Evolutionary conservation across 2,888 invertebrate species (phyloP), one percentile per base, ranked within the genome.

Genomic region (Dendrolimus houi): DNA sequence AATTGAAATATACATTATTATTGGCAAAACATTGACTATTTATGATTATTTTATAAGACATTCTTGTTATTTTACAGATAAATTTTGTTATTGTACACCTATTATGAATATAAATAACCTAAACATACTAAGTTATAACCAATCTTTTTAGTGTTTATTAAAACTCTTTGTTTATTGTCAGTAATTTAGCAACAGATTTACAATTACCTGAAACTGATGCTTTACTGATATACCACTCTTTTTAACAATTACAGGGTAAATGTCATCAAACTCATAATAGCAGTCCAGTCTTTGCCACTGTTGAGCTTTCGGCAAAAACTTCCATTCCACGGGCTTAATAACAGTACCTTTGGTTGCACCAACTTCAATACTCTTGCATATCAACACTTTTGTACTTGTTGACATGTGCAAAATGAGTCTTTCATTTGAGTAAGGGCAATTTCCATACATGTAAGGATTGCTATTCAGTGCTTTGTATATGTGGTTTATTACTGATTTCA

Each of bases 271-370:
- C 67, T 95, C 94, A 72, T 95, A 93, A 68, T 93, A 93, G 64
- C 96, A 94, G 71, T 96, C 95, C 40, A 97, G 79, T 64, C 94
- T 92, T 66, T 94, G 92, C 96, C 97, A 97, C 63, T 93, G 94
- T 29, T 93, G 93, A 1, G 92, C 77, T 73, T 94, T 94, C 0
- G 93, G 87, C 66, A 94, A 88, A 74, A 95, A 95, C 75, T 96
- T 97, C 92, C 95, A 94, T 40, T 97, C 96, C 41, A 94, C 94
- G 9, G 94, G 93, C 64, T 92, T 94, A 52, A 93, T 92, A 56
- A 91, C 78, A 52, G 87, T 83, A 60, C 77, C 84, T 63, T 86
- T 87, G 55, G 68, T 73, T 7, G 76, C 71, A 8, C 84, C 84
- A 8, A 93, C 86, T 76, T 95, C 94, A 64, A 94, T 83, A 69